These are phyloP conservation scores for Dorcus hopei DNA, from an alignment of 2,888 invertebrate species.

Conservation along the genomic window DNA sequence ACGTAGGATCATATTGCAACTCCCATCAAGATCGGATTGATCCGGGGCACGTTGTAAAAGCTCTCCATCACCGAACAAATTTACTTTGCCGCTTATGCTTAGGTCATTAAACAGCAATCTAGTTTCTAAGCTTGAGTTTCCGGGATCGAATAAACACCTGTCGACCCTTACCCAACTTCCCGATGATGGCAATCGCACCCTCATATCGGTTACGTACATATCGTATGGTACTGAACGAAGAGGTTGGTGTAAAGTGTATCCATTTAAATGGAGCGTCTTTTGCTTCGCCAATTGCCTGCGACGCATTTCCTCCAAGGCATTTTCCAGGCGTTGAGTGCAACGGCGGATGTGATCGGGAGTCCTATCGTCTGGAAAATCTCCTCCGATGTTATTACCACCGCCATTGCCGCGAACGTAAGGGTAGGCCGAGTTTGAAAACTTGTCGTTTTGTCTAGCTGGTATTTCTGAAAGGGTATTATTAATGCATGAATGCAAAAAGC, in stretches of 20 bases:
- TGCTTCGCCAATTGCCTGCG: slow-evolving; percentile 56
- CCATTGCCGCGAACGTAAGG: slow-evolving; percentile 40
- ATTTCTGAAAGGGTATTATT: slow-evolving; percentile 28
- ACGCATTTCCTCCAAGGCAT: slow-evolving; percentile 64
- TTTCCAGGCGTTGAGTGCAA: slow-evolving; percentile 65
- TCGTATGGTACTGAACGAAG: slow-evolving; percentile 62
- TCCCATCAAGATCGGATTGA: slow-evolving; percentile 43
- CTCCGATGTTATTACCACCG: slow-evolving; percentile 23
- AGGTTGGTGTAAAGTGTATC: slow-evolving; percentile 64
- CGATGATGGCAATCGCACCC: slow-evolving; percentile 65
- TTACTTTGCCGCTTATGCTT: slow-evolving; percentile 74
- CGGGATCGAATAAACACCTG: slow-evolving; percentile 71
- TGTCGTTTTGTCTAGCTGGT: slow-evolving; percentile 44
- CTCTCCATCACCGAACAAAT: slow-evolving; percentile 52
- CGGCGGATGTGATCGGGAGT: slow-evolving; percentile 41
- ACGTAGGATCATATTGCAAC: slow-evolving; percentile 77
- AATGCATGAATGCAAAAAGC: not conserved
- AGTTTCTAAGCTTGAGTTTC: slow-evolving; percentile 71
- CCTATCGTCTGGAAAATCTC: slow-evolving; percentile 30
- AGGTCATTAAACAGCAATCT: slow-evolving; percentile 75
- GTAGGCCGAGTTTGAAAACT: slow-evolving; percentile 42
- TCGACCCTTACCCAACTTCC: slow-evolving; percentile 69
- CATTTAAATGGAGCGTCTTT: slow-evolving; percentile 55
- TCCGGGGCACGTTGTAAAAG: slow-evolving; percentile 50
- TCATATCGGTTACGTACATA: slow-evolving; percentile 69